A percentile compares a stretch with the other conserved stretches of the same genome.
phyloP scores from a whole-genome alignment of 2,113 vertebrate species.

The Phaethornis superciliosus region DNA sequence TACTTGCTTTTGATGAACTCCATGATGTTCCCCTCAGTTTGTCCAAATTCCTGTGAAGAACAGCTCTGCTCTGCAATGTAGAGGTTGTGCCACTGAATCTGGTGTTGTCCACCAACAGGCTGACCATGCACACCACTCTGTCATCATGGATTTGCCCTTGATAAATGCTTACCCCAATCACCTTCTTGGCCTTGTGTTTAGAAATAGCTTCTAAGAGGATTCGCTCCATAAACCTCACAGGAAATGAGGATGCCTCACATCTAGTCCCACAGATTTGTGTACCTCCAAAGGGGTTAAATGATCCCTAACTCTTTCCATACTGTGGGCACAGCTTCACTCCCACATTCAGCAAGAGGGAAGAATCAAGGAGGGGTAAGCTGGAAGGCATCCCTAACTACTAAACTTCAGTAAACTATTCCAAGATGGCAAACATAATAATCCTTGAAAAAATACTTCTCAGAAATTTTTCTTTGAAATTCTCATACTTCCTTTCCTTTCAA shows the following conservation, averaged over 20 bases:
- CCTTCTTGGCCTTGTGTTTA: not conserved
- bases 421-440: not conserved
- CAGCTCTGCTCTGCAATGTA: not conserved
- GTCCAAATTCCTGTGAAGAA: not conserved
- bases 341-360: accelerated
- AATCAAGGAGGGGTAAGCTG: not conserved
- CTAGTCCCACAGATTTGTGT: not conserved
- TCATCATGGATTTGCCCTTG: not conserved
- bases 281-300: not conserved
- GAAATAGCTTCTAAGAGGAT: not conserved
- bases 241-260: not conserved
- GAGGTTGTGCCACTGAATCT: not conserved
- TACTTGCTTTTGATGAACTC: not conserved
- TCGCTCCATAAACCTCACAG: not conserved
- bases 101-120: not conserved
- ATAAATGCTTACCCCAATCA: not conserved
- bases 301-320: not conserved
- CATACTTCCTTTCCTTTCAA: not conserved
- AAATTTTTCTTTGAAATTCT: not conserved
- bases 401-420: not conserved
- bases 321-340: not conserved
- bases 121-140: not conserved
- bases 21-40: not conserved
- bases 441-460: not conserved
- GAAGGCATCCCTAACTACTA: not conserved